Evolutionary conservation across 2,113 vertebrate species (phyloP), one percentile per base, ranked within the genome.

Genomic region (Irena cyanogastra): DNA sequence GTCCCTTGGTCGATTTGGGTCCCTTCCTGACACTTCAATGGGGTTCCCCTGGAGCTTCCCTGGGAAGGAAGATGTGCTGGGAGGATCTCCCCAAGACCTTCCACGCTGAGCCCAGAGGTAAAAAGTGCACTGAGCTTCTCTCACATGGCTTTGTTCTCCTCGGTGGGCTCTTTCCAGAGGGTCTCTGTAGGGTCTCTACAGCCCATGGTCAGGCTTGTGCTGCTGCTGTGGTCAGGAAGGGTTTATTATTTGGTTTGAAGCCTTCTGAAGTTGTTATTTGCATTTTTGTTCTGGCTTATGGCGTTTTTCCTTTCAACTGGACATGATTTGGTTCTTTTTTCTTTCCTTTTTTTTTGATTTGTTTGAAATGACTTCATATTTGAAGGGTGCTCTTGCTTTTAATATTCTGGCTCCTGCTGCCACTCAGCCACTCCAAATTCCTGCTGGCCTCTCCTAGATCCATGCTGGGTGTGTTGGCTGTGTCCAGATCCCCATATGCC

Each of bases 231-330:
- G 64, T 66, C 65, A 60, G 83, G 61, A 56, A 87, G 59, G 59
- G 44, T 85, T 91, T 72, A 56, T 82, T 90, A 52, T 26, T 95
- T 85, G 61, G 15, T 82, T 90, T 69, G 44, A 83, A 76, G 47
- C 11, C 90, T 87, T 97, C 93, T 95, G 94, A 96, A 96, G 85
- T 76, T 49, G 30, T 69, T 71, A 21, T 16, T 89, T 50, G 41
- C 10, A 0, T 54, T 21, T 71, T 69, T 28, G 8, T 59, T 41
- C 39, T 64, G 30, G 61, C 65, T 85, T 31, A 28, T 3, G 27
- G 19, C 22, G 13, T 16, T 91, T 82, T 87, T 30, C 20, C 49
- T 76, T 94, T 94, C 83, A 90, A 17, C 24, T 1, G 4, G 74
- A 52, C 60, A 28, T 31, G 13, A 27, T 76, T 87, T 78, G 20